Evolutionary conservation across 2,797 vertebrate genomes (phyloP), one percentile per base, ranked within the genome.

Genomic region (Merluccius polli): DNA sequence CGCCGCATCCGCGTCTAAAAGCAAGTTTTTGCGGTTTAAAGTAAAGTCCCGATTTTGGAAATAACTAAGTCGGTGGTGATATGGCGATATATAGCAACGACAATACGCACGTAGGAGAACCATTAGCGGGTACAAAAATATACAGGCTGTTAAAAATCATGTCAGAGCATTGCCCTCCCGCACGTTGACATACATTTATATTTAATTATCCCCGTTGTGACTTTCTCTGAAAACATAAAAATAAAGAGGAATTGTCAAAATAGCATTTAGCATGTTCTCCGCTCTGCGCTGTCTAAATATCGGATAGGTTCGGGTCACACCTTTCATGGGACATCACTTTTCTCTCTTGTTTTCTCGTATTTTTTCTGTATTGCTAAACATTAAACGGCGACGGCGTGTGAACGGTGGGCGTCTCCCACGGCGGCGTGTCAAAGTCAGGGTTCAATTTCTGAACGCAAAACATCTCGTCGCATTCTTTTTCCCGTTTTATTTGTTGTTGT

Each of bases 291-390:
- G 72, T 75, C 38, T 80, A 78, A 77, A 78, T 86, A 70, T 65
- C 71, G 31, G 73, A 81, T 74, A 71, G 73, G 83, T 84, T 90
- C 77, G 82, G 86, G 88, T 84, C 80, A 74, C 24, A 75, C 78
- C 81, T 86, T 88, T 84, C 81, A 87, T 67, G 81, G 84, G 85
- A 85, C 80, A 83, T 86, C 83, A 82, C 78, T 77, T 75, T 79
- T 44, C 72, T 79, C 75, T 71, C 77, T 77, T 81, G 44, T 78
- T 72, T 69, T 79, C 80, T 81, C 52, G 77, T 72, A 73, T 87
- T 78, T 81, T 75, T 52, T 75, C 82, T 83, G 83, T 88, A 87
- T 83, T 84, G 86, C 90, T 79, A 81, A 87, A 86, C 85, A 88
- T 90, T 87, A 88, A 89, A 87, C 88, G 76, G 73, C 52, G 6